A percentile compares a stretch with the other conserved stretches of the same genome.
phyloP scores from a whole-genome alignment of 1,140 invertebrate species.

The Ips nitidus region DNA sequence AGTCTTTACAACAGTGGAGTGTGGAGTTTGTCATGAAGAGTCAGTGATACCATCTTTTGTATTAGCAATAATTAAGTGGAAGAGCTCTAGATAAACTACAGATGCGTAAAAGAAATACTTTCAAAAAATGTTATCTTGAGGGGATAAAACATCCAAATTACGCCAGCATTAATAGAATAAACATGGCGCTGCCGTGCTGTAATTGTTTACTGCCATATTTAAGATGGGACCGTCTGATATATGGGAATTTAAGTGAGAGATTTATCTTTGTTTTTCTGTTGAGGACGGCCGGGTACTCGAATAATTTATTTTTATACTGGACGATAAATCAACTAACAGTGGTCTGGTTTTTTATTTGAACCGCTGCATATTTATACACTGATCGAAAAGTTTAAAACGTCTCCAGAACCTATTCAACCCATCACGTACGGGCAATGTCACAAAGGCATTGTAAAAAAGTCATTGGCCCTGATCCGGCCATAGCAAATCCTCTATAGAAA shows the following conservation, averaged over 20 bases:
- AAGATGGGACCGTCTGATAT: constrained; percentile 16
- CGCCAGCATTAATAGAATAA: constrained; percentile 16
- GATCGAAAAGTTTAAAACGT: too few species aligned
- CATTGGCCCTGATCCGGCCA: constrained; percentile 14
- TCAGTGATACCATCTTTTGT: too few species aligned
- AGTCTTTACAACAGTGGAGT: too few species aligned
- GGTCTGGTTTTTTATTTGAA: too few species aligned
- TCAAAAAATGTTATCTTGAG: too few species aligned
- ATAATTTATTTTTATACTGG: constrained; percentile 2
- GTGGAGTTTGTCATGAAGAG: too few species aligned
- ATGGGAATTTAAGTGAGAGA: constrained; percentile 16
- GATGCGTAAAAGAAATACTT: too few species aligned
- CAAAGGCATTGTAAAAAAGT: constrained; percentile 14
- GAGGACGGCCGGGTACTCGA: background rate
- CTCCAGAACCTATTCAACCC: background rate
- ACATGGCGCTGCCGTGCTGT: constrained; percentile 22
- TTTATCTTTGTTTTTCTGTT: constrained; percentile 18
- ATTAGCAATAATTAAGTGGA: too few species aligned
- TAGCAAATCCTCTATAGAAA: constrained; percentile 12
- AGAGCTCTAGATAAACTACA: too few species aligned
- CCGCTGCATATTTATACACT: too few species aligned
- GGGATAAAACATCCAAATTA: too few species aligned
- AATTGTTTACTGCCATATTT: constrained; percentile 31
- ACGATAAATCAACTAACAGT: too few species aligned
- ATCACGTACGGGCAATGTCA: constrained; percentile 8